A percentile compares a stretch with the other conserved stretches of the same genome.
These are phyloP conservation scores for Rugalucina vietnamica DNA, from an alignment of 2,888 invertebrate genomes.

Conservation along the genomic window DNA sequence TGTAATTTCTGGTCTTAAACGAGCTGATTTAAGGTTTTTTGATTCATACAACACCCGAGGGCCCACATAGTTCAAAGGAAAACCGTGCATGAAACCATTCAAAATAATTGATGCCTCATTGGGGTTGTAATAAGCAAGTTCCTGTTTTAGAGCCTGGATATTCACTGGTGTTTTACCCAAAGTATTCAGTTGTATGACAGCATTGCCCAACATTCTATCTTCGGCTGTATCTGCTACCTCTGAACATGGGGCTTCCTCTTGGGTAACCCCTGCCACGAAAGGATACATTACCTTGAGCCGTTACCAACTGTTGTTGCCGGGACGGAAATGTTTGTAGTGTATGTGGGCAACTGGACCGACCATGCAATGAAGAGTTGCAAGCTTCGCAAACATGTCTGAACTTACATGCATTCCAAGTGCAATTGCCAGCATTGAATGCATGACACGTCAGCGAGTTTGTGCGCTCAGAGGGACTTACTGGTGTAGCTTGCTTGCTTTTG, in stretches of 20 bases:
- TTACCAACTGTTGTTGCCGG: background rate
- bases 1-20: background rate
- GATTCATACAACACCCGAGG: background rate
- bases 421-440: background rate
- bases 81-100: constrained; percentile 1
- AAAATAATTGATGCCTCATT: constrained; percentile 10
- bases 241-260: background rate
- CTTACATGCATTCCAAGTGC: background rate
- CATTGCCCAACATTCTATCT: background rate
- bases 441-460: background rate
- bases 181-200: background rate
- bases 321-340: background rate
- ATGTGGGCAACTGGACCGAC: background rate
- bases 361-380: constrained; percentile 7
- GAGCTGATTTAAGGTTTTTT: constrained; percentile 11
- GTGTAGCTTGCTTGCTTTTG: too few species aligned
- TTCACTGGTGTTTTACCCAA: background rate
- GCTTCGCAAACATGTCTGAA: background rate
- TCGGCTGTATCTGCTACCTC: background rate
- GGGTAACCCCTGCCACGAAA: constrained; percentile 1
- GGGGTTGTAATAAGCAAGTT: background rate
- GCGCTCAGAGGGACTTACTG: background rate
- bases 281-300: background rate
- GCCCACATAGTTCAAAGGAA: background rate
- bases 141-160: background rate